Evolutionary conservation across 2,888 invertebrate species (phyloP).

Genomic region (Leptothorax acervorum): DNA sequence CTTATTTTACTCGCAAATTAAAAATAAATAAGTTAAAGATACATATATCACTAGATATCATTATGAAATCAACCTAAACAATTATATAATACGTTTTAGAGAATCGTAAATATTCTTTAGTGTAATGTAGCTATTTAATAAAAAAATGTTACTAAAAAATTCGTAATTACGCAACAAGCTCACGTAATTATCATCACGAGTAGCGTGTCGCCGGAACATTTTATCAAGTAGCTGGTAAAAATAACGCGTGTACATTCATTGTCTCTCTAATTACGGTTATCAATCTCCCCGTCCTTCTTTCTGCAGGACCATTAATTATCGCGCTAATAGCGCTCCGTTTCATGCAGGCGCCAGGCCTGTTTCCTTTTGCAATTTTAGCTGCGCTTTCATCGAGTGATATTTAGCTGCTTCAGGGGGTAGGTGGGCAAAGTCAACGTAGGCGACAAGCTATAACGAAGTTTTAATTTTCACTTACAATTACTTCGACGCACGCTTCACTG

Average conservation of each 20-base stretch:
- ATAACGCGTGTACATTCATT: conserved; percentile 55
- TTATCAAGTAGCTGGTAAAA: conserved; percentile 40
- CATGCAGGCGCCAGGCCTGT: conserved; percentile 38
- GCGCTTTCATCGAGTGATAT: conserved; percentile 47
- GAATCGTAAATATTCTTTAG: background rate
- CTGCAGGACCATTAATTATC: conserved; percentile 57
- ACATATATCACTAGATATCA: background rate
- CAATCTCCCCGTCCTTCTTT: conserved; percentile 52
- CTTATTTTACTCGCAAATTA: background rate
- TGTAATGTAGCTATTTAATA: background rate
- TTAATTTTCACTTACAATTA: conserved; percentile 69
- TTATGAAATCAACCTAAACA: background rate
- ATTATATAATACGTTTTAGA: background rate
- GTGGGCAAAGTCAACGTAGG: conserved; percentile 25
- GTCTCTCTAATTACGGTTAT: conserved; percentile 59
- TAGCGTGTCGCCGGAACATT: conserved; percentile 35
- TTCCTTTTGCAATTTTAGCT: conserved; percentile 53
- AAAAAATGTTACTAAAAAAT: background rate
- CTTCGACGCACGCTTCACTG: conserved; percentile 36
- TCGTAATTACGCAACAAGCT: conserved; percentile 23
- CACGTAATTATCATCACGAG: conserved; percentile 40
- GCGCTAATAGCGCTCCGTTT: conserved; percentile 52
- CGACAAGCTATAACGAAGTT: conserved; percentile 64
- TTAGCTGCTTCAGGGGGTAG: conserved; percentile 24
- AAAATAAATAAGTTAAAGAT: background rate